These are phyloP conservation scores for Acipenser oxyrinchus DNA, from an alignment of 2,797 vertebrate species.

Conservation along the genomic window DNA sequence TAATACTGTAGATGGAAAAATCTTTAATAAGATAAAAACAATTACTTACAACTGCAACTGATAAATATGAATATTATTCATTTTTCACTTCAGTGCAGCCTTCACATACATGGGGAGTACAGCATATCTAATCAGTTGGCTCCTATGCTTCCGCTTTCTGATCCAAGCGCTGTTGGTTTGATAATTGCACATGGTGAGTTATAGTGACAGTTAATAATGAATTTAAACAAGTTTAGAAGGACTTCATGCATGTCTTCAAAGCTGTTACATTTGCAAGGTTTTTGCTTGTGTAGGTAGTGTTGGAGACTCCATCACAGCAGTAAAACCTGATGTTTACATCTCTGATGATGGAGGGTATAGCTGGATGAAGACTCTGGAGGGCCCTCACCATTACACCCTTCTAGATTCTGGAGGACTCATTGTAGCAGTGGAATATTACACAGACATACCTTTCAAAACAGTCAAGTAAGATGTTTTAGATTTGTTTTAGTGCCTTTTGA, in stretches of 20 bases:
- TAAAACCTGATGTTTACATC: slow-evolving; percentile 60
- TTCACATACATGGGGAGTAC: slow-evolving; percentile 69
- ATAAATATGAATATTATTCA: no score
- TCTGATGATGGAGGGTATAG: slow-evolving; percentile 67
- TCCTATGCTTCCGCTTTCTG: slow-evolving; percentile 59
- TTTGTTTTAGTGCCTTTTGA: no score
- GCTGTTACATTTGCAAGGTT: no score
- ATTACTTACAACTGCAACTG: no score
- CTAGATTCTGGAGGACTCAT: slow-evolving; percentile 67
- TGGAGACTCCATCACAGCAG: slow-evolving; percentile 58
- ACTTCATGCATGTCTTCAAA: no score
- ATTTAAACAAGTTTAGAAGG: no score
- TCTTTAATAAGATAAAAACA: no score
- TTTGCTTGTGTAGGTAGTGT: slow-evolving; percentile 49
- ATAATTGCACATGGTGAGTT: slow-evolving; percentile 64
- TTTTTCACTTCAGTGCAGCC: slow-evolving; percentile 51
- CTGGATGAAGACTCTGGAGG: slow-evolving; percentile 57
- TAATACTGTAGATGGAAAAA: no score
- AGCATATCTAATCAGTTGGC: slow-evolving; percentile 54
- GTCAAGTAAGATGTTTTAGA: slow-evolving; percentile 50
- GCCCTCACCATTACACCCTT: slow-evolving; percentile 67
- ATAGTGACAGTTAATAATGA: neutral
- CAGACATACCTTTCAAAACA: slow-evolving; percentile 49
- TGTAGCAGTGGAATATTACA: slow-evolving; percentile 60
- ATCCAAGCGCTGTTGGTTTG: slow-evolving; percentile 55